Evolutionary conservation across 2,888 invertebrate species (phyloP).

Genomic region (Mimumesa dahlbomi): DNA sequence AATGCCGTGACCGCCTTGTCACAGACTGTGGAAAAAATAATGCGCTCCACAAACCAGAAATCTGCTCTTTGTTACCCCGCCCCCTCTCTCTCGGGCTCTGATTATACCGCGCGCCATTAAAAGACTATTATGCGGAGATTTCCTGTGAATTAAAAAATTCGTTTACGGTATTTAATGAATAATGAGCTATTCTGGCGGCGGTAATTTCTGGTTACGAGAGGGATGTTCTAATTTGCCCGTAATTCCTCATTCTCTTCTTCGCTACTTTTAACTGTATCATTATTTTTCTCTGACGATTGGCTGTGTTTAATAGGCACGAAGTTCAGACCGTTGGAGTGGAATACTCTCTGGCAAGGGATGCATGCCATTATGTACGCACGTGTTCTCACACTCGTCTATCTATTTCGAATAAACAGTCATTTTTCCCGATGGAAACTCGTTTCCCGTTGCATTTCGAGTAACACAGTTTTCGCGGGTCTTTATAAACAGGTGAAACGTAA

Average conservation of each 20-base stretch:
- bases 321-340: too few species aligned
- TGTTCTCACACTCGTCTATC: too few species aligned
- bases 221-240: neutral
- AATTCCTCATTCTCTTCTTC: neutral
- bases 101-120: neutral
- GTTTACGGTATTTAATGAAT: neutral
- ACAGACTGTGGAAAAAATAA: neutral
- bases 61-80: neutral
- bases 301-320: too few species aligned
- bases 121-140: neutral
- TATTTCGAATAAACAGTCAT: too few species aligned
- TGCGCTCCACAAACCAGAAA: neutral
- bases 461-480: too few species aligned
- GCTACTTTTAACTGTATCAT: neutral
- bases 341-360: too few species aligned
- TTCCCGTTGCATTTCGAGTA: too few species aligned
- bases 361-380: too few species aligned
- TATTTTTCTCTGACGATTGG: too few species aligned
- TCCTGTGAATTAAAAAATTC: neutral
- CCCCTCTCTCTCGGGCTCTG: neutral
- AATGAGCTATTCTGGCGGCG: neutral
- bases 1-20: neutral
- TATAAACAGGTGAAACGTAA: too few species aligned
- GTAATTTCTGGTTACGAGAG: neutral
- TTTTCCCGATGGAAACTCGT: too few species aligned